Base-by-base conservation (phyloP, 2,888 invertebrate genomes). In the Eulithis testata region DNA sequence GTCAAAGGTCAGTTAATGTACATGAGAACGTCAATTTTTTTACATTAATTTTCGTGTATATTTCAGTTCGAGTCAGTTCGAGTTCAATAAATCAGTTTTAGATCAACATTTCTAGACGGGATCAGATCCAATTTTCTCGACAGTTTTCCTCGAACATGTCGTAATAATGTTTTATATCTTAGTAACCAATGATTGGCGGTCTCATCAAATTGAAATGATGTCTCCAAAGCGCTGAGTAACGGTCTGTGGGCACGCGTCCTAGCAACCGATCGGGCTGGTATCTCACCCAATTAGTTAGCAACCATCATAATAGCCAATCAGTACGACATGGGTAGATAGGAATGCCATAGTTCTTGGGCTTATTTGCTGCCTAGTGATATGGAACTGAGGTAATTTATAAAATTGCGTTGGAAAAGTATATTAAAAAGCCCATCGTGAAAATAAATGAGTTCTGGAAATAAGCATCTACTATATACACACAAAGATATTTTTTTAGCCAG, bases 151-250 rank as follows among this genome's bases (percentile, higher is more conserved):
- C 14, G 31, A 59, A 71, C 59, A 68, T 59, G 59, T 71, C 37
- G 61, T 65, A 69, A 69, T 76, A 69, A 73, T 70, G 69, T 73
- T 76, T 76, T 75, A 75, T 78, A 70, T 73, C 68, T 75, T 36
- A 66, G 68, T 65, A 65, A 66, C 60, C 58, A 76, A 78, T 81
- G 74, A 78, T 21, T 78, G 75, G 76, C 68, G 72, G 73, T 73
- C 76, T 80, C 77, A 79, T 84, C 79, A 84, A 84, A 84, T 84
- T 76, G 76, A 76, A 82, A 81, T 79, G 80, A 82, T 78, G 80
- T 84, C 79, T 79, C 78, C 73, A 56, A 53, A 60, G 66, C 66
- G 72, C 71, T 75, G 73, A 78, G 75, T 85, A 84, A 85, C 80
- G 78, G 78, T 75, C 76, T 73, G 68, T 69, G 70, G 77, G 76